Conservation (phyloP, 2,888 invertebrate species). For the Psylliodes chrysocephalus region DNA sequence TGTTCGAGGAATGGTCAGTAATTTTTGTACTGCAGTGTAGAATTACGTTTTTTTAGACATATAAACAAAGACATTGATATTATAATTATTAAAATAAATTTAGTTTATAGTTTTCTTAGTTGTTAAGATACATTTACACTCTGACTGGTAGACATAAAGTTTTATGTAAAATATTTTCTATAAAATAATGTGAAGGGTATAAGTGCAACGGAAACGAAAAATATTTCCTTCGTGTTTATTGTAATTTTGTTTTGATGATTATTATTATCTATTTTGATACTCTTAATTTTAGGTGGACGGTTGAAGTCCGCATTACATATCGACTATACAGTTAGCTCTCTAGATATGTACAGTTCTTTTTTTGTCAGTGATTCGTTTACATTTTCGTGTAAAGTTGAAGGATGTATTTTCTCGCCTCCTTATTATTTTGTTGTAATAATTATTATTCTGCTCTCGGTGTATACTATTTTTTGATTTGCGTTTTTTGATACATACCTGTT, state of each 20-base stretch:
- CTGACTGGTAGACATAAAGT: constrained; percentile 43
- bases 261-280: constrained; percentile 60
- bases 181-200: constrained; percentile 43
- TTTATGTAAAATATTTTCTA: constrained; percentile 36
- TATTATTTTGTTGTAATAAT: constrained; percentile 21
- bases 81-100: constrained; percentile 29
- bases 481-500: background rate
- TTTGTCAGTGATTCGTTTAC: constrained; percentile 45
- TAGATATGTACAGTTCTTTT: constrained; percentile 54
- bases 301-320: constrained; percentile 59
- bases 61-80: constrained; percentile 32
- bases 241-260: constrained; percentile 49
- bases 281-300: constrained; percentile 54
- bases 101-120: constrained; percentile 39
- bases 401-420: constrained; percentile 52
- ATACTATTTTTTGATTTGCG: background rate
- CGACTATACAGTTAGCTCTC: constrained; percentile 58
- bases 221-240: constrained; percentile 49
- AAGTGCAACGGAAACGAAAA: constrained; percentile 60
- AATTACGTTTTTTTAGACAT: constrained; percentile 24
- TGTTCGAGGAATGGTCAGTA: constrained; percentile 20
- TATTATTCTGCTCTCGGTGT: constrained; percentile 3
- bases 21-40: constrained; percentile 23
- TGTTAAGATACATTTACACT: constrained; percentile 38
- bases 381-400: constrained; percentile 47